Evolutionary conservation across 2,113 vertebrate species (phyloP), one percentile per base, ranked within the genome.

Genomic region (Calidris pygmaea): DNA sequence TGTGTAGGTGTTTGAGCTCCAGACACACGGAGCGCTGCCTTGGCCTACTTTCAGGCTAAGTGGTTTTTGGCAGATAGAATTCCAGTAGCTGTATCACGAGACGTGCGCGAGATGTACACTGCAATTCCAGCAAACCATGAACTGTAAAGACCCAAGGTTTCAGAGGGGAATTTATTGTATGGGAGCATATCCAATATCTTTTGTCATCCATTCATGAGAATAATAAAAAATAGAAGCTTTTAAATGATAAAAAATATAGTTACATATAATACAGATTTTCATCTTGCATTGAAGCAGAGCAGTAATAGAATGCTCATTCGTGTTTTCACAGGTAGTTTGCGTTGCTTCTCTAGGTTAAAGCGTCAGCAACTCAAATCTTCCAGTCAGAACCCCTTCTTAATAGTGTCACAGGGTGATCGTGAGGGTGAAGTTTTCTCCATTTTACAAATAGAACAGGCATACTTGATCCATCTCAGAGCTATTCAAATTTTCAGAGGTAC

Each of bases 221-320:
- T 97, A 97, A 98, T 98, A 97, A 98, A 97, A 98, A 98, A 98
- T 97, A 98, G 86, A 98, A 96, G 95, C 97, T 97, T 98, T 97
- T 80, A 98, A 97, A 96, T 96, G 95, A 97, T 95, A 96, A 97
- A 96, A 96, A 94, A 95, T 80, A 90, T 97, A 97, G 94, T 98
- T 98, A 98, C 97, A 98, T 98, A 98, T 97, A 87, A 95, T 98
- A 98, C 98, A 98, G 95, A 86, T 94, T 93, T 95, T 87, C 87
- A 94, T 95, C 95, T 97, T 97, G 89, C 97, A 97, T 94, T 91
- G 92, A 97, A 97, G 96, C 78, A 60, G 97, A 97, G 97, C 95
- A 93, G 89, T 88, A 96, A 76, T 81, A 94, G 96, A 90, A 96
- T 20, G 96, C 96, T 94, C 90, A 93, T 67, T 96, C 1, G 2